phyloP scores from a whole-genome alignment of 2,888 invertebrate species.

The Apamea monoglypha region DNA sequence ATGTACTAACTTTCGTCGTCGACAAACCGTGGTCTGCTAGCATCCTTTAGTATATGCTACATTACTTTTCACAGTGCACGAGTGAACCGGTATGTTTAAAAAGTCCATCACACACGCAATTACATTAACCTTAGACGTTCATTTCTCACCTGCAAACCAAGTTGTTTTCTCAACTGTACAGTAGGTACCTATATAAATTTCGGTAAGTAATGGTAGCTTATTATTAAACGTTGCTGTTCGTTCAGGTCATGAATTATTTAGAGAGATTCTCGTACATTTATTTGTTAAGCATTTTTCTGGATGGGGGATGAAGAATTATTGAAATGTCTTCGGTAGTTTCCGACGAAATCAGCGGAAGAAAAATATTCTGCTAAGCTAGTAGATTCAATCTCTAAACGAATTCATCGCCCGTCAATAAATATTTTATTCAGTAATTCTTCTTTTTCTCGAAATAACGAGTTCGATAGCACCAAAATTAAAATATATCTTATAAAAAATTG shows the following conservation, averaged over 20 bases:
- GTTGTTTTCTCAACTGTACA: conserved; percentile 19
- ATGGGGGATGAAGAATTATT: conserved; percentile 31
- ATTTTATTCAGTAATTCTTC: background rate
- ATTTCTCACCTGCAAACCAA: background rate
- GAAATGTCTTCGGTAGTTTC: conserved; percentile 17
- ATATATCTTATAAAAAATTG: too few relatives aligned
- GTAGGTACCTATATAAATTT: conserved; percentile 40
- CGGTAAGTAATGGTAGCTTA: conserved; percentile 52
- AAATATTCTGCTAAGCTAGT: background rate
- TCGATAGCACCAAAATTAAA: background rate
- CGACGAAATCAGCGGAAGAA: background rate
- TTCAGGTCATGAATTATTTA: conserved; percentile 54
- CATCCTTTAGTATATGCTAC: background rate
- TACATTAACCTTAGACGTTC: background rate
- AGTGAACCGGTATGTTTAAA: background rate
- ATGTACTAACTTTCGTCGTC: too few relatives aligned
- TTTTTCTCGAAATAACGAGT: background rate
- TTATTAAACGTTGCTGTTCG: conserved; percentile 50
- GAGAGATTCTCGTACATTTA: conserved; percentile 30
- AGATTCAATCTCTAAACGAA: background rate
- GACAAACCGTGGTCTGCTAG: background rate
- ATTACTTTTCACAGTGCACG: too few relatives aligned
- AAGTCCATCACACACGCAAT: background rate
- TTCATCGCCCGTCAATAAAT: background rate
- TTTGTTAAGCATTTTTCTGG: conserved; percentile 32